Evolutionary conservation across 2,888 invertebrate species (phyloP), one percentile per base, ranked within the genome.

Genomic region (Aspidapion aeneum): DNA sequence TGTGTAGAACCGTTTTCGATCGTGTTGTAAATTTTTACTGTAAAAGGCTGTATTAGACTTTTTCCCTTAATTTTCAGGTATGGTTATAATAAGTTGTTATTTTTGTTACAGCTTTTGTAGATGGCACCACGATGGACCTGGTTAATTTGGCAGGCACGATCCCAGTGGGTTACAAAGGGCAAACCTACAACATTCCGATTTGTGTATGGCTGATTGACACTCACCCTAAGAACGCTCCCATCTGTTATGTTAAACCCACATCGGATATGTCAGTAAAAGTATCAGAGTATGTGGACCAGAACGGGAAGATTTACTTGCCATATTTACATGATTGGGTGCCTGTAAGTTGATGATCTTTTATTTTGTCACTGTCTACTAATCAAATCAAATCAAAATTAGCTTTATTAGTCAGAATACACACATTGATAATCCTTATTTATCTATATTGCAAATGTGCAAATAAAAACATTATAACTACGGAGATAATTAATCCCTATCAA

Each of bases 161-260:
- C 74, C 98, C 97, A 54, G 94, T 98, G 1, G 84, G 86, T 60
- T 97, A 91, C 77, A 95, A 93, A 87, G 93, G 94, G 82, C 83
- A 76, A 63, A 86, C 84, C 55, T 99, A 99, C 81, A 95, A 98
- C 82, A 99, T 99, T 79, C 99, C 99, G 16, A 88, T 99, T 51
- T 91, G 93, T 76, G 90, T 99, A 74, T 98, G 96, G 94, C 78
- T 99, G 58, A 91, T 96, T 89, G 96, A 98, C 76, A 97, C 96
- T 2, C 96, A 99, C 84, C 99, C 99, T 0, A 89, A 92, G 77
- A 93, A 96, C 82, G 95, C 98, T 48, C 99, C 99, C 0, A 90
- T 98, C 82, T 93, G 93, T 77, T 94, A 90, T 75, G 98, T 99
- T 0, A 93, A 90, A 79, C 99, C 99, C 9, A 99, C 99, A 2